These are phyloP conservation scores for Saturnia japonica DNA, from an alignment of 2,888 invertebrate genomes.

Conservation along the genomic window DNA sequence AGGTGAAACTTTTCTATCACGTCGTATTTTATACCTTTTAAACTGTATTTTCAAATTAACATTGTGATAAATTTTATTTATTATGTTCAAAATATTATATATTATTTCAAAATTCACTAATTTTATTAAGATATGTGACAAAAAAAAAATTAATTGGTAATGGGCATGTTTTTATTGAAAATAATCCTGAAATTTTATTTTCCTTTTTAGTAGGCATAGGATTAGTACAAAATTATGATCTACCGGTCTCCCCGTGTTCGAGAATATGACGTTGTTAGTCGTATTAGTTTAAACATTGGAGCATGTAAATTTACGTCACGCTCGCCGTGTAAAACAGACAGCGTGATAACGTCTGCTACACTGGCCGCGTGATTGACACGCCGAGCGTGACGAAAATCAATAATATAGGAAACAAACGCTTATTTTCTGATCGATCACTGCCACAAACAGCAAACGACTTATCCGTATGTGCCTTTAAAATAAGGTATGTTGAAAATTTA, in stretches of 20 bases:
- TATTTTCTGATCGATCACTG: not conserved
- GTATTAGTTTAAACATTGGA: not conserved
- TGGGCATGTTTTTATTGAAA: too few relatives aligned
- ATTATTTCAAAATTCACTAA: too few relatives aligned
- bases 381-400: not conserved
- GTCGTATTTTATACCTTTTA: too few relatives aligned
- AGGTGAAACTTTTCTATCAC: too few relatives aligned
- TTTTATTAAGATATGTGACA: too few relatives aligned
- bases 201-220: too few relatives aligned
- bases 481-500: conserved; percentile 2
- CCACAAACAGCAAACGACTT: not conserved
- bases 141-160: too few relatives aligned
- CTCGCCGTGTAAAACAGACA: not conserved
- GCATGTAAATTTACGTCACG: not conserved
- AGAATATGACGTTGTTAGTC: not conserved
- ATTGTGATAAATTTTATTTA: too few relatives aligned
- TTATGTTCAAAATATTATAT: too few relatives aligned
- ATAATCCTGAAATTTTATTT: too few relatives aligned
- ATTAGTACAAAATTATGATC: not conserved
- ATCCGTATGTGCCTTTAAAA: conserved; percentile 4
- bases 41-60: too few relatives aligned
- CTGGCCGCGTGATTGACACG: not conserved
- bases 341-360: not conserved
- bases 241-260: too few relatives aligned
- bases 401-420: not conserved